A percentile compares a stretch with the other conserved stretches of the same genome.
phyloP scores from a whole-genome alignment of 1,140 invertebrate species.

The Apis cerana region DNA sequence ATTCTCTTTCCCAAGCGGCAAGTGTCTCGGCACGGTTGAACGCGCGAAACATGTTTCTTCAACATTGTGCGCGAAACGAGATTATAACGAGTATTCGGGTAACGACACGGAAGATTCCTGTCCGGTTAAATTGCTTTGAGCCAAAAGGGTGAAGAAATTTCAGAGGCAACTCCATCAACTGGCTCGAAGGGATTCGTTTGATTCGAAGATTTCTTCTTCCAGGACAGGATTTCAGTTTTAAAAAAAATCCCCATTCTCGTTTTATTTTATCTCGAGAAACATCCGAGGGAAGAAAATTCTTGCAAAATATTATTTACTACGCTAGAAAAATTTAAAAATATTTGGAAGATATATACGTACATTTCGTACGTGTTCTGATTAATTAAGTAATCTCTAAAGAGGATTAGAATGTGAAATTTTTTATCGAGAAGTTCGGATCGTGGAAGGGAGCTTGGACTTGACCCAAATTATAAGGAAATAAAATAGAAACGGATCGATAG shows the following conservation, averaged over 20 bases:
- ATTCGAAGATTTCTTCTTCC: too few species aligned
- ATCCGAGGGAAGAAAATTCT: too few species aligned
- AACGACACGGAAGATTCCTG: not conserved
- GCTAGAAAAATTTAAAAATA: too few species aligned
- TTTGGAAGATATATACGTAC: too few species aligned
- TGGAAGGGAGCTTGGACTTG: not conserved
- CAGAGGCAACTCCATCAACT: not conserved
- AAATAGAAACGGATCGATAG: conserved; percentile 31
- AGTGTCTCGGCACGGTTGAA: not conserved
- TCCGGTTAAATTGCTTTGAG: conserved; percentile 17
- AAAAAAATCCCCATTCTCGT: too few species aligned
- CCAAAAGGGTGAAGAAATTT: not conserved
- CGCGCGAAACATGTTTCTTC: not conserved
- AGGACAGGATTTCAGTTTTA: too few species aligned
- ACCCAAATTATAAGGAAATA: conserved; percentile 14
- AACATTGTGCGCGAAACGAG: conserved; percentile 14
- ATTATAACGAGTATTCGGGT: conserved; percentile 28
- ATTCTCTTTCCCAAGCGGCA: not conserved
- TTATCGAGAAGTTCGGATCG: not conserved
- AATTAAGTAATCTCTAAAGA: too few species aligned
- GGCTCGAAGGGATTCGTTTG: too few species aligned
- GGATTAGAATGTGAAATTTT: not conserved
- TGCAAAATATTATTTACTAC: too few species aligned
- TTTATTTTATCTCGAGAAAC: too few species aligned
- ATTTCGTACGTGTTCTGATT: too few species aligned